phyloP scores from a whole-genome alignment of 2,113 vertebrate species.

The Lota lota region DNA sequence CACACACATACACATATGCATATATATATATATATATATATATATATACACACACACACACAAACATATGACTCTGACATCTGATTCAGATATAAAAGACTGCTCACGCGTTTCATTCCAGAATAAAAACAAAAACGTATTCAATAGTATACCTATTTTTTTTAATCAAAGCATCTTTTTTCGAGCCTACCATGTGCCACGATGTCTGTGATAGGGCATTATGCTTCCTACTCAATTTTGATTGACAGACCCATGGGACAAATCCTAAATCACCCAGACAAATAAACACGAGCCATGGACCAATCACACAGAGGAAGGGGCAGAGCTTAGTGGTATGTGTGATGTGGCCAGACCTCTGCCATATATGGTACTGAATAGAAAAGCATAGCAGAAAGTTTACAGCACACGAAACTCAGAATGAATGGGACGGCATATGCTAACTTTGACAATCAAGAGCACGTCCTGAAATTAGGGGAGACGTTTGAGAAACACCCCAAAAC shows the following conservation, averaged over 20 bases:
- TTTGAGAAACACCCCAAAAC: slow-evolving; percentile 91
- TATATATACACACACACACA: too few relatives aligned
- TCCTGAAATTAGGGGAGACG: slow-evolving; percentile 87
- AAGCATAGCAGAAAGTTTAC: slow-evolving; percentile 40
- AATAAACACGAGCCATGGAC: neutral
- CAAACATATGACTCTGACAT: too few relatives aligned
- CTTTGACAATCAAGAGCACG: slow-evolving; percentile 86
- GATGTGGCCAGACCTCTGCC: slow-evolving; percentile 19
- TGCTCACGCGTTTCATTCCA: too few relatives aligned
- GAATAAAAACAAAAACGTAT: too few relatives aligned
- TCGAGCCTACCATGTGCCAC: neutral
- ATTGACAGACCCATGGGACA: slow-evolving; percentile 30
- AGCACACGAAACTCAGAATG: slow-evolving; percentile 73
- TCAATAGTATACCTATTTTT: neutral
- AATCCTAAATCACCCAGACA: slow-evolving; percentile 23
- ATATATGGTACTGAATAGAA: slow-evolving; percentile 55
- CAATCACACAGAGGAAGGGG: slow-evolving; percentile 49
- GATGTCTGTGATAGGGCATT: neutral
- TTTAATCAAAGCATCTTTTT: neutral
- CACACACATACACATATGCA: too few relatives aligned
- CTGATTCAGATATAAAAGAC: too few relatives aligned
- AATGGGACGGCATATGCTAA: slow-evolving; percentile 79
- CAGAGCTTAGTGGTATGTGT: slow-evolving; percentile 28
- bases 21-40: too few relatives aligned
- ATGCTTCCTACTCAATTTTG: slow-evolving; percentile 14